These are phyloP conservation scores for Drosophila formosana DNA, from an alignment of 2,888 invertebrate genomes.

Conservation along the genomic window DNA sequence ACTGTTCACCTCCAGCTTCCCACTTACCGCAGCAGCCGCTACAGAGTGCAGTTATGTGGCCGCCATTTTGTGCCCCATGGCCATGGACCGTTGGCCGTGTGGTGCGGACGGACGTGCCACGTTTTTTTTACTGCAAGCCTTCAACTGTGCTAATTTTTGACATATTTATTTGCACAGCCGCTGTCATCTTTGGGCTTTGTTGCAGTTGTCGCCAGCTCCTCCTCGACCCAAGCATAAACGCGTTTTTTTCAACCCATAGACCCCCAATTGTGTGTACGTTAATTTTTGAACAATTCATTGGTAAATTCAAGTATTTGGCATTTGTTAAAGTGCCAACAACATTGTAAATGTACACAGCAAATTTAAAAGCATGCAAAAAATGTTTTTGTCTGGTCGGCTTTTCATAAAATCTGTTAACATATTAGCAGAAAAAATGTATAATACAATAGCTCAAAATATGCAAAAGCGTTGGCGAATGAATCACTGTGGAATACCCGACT, in stretches of 20 bases:
- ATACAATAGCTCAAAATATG: constrained; percentile 24
- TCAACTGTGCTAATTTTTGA: constrained; percentile 65
- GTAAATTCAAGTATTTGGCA: constrained; percentile 40
- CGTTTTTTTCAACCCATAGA: neutral
- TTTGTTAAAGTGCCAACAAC: constrained; percentile 49
- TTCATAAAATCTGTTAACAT: constrained; percentile 41
- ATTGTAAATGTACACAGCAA: constrained; percentile 41
- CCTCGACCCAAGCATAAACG: neutral
- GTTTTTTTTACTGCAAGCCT: constrained; percentile 42
- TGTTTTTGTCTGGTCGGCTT: constrained; percentile 28
- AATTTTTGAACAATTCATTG: constrained; percentile 60
- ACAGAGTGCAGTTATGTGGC: constrained; percentile 29
- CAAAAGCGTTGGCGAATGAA: constrained; percentile 1
- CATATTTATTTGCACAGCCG: constrained; percentile 63
- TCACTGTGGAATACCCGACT: neutral
- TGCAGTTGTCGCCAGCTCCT: constrained; percentile 28
- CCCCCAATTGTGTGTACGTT: constrained; percentile 7
- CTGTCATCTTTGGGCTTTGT: constrained; percentile 38
- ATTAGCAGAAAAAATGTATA: constrained; percentile 4
- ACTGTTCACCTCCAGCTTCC: constrained; percentile 1
- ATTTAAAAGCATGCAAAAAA: constrained; percentile 25
- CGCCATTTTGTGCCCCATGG: constrained; percentile 45
- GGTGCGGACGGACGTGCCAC: constrained; percentile 26
- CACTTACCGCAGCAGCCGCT: neutral
- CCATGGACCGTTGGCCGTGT: constrained; percentile 20